These are phyloP conservation scores for Novumbra hubbsi DNA, from an alignment of 2,797 vertebrate species.

Conservation along the genomic window DNA sequence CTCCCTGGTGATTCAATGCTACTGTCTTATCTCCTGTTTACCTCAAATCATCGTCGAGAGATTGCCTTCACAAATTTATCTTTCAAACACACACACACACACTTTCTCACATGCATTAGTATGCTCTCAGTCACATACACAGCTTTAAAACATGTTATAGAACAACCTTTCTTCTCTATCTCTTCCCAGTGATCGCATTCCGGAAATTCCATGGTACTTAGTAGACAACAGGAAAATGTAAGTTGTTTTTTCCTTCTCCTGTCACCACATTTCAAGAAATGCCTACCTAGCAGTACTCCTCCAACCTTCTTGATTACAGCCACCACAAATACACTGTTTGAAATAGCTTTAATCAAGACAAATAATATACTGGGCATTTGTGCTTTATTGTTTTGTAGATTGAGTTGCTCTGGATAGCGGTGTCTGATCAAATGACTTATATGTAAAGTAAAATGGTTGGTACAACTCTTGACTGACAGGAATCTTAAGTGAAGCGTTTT, in stretches of 20 bases:
- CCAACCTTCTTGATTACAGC: no score
- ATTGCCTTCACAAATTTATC: constrained; percentile 74
- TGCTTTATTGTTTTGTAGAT: no score
- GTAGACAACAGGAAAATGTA: constrained; percentile 65
- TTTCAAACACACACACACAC: constrained; percentile 60
- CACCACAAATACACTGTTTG: no score
- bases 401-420: no score
- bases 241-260: constrained; percentile 42
- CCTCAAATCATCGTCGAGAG: constrained; percentile 69
- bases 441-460: no score
- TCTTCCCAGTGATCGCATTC: constrained; percentile 63
- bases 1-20: constrained; percentile 60
- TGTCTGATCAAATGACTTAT: no score
- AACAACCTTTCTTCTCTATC: constrained; percentile 46
- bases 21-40: constrained; percentile 56
- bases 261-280: not conserved
- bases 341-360: no score
- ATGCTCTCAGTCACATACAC: not conserved
- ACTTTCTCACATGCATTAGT: constrained; percentile 56
- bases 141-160: constrained; percentile 56
- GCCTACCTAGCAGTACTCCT: not conserved
- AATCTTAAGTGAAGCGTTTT: no score
- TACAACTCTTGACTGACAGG: no score
- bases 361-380: no score
- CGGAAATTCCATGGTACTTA: constrained; percentile 71